A percentile compares a stretch with the other conserved stretches of the same genome.
Evolutionary conservation across 2,113 vertebrate genomes (phyloP).

Genomic region (Tyto alba): DNA sequence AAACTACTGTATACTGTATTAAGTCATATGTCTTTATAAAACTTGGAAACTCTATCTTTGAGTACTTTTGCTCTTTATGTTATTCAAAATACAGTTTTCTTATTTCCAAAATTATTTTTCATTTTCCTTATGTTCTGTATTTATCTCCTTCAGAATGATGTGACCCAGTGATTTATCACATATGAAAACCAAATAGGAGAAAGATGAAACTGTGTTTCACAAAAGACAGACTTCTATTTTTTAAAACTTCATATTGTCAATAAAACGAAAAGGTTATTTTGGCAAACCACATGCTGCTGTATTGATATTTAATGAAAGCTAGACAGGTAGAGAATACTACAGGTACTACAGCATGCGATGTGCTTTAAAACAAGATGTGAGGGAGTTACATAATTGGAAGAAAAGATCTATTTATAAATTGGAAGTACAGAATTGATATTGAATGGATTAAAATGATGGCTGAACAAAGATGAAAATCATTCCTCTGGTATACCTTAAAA

Average conservation of each 20-base stretch:
- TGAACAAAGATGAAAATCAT: neutral
- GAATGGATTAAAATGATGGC: neutral
- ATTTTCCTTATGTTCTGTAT: neutral
- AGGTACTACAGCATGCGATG: accelerated
- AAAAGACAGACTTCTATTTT: neutral
- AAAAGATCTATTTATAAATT: neutral
- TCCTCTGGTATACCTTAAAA: neutral
- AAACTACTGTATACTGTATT: neutral
- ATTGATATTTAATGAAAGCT: neutral
- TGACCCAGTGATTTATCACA: neutral
- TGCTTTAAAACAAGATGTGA: neutral
- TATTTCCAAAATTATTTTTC: neutral
- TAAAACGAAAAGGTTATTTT: neutral
- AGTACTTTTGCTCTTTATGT: neutral
- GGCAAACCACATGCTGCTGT: neutral
- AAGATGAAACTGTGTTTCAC: neutral
- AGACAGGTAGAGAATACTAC: no score
- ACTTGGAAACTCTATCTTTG: neutral
- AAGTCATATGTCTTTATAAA: neutral
- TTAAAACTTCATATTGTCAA: neutral
- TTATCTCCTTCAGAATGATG: neutral
- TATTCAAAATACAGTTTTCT: accelerated
- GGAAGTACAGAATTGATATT: neutral
- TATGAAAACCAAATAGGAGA: neutral
- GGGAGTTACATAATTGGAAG: accelerated